phyloP scores from a whole-genome alignment of 2,113 vertebrate species.

The Taurulus bubalis region DNA sequence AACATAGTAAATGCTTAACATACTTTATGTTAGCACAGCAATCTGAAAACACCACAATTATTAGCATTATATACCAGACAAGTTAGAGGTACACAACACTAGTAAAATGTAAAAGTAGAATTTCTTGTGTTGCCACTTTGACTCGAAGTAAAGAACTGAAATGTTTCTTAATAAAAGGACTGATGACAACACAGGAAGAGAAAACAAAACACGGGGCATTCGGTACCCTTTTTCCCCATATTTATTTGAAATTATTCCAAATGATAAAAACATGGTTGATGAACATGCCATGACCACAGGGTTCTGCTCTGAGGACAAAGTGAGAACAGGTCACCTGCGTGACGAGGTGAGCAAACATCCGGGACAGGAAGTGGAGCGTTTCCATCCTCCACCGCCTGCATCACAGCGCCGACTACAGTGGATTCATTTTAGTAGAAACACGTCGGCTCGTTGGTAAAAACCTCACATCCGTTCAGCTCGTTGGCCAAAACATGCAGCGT shows the following conservation, averaged over 20 bases:
- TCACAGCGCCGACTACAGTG: background rate
- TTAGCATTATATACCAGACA: too few species aligned
- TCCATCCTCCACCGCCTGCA: background rate
- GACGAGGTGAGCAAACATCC: constrained; percentile 30
- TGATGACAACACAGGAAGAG: background rate
- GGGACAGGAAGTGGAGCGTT: constrained; percentile 23
- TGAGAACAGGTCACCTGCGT: constrained; percentile 42
- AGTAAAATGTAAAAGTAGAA: too few species aligned
- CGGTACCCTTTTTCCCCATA: constrained; percentile 63
- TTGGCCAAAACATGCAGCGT: constrained; percentile 41
- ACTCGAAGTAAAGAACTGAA: too few species aligned
- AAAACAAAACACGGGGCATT: background rate
- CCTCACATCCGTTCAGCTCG: constrained; percentile 27
- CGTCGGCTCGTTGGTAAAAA: constrained; percentile 26
- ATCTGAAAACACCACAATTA: too few species aligned
- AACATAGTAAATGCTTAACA: too few species aligned
- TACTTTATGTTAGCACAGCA: too few species aligned
- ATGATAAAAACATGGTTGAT: constrained; percentile 79
- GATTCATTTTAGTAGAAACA: background rate
- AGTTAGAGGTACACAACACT: too few species aligned
- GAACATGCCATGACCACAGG: constrained; percentile 74
- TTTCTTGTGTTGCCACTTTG: too few species aligned
- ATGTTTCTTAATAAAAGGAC: background rate
- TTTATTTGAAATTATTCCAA: constrained; percentile 80
- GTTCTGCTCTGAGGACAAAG: constrained; percentile 53